A percentile compares a stretch with the other conserved stretches of the same genome.
These are phyloP conservation scores for Agrotis segetum DNA, from an alignment of 2,888 invertebrate genomes.

Conservation along the genomic window DNA sequence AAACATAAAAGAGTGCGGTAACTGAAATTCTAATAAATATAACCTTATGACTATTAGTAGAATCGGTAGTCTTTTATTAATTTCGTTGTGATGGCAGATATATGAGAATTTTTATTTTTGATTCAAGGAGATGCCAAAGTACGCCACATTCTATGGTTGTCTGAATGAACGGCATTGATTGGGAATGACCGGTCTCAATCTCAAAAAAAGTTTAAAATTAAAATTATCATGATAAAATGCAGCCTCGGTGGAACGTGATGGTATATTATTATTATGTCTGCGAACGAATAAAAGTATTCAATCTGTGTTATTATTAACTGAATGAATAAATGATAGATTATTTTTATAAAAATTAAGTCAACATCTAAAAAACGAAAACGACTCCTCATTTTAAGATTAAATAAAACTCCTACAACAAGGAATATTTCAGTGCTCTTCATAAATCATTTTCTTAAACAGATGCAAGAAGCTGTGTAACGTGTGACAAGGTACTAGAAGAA, in stretches of 20 bases:
- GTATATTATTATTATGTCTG: not conserved
- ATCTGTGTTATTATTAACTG: constrained; percentile 15
- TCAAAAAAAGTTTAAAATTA: not conserved
- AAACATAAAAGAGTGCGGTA: constrained; percentile 15
- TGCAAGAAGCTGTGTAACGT: constrained; percentile 97
- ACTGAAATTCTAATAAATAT: not conserved
- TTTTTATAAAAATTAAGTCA: constrained; percentile 5
- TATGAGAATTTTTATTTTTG: constrained; percentile 4
- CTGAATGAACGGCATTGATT: constrained; percentile 8
- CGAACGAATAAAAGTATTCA: not conserved
- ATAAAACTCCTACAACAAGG: not conserved
- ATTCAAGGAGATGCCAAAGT: not conserved
- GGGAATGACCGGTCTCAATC: not conserved
- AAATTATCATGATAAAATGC: too few species aligned
- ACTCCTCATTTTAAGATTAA: not conserved
- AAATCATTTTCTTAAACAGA: constrained; percentile 87
- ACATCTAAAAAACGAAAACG: not conserved
- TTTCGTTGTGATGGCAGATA: constrained; percentile 23
- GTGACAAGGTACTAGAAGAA: constrained; percentile 97
- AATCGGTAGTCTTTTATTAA: constrained; percentile 15
- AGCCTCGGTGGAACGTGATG: constrained; percentile 35
- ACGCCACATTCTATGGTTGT: not conserved
- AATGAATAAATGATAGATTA: not conserved
- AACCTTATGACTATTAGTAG: not conserved
- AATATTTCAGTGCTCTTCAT: constrained; percentile 22